These are phyloP conservation scores for Dipus sagitta DNA, from an alignment of 2,797 vertebrate species.

Conservation along the genomic window DNA sequence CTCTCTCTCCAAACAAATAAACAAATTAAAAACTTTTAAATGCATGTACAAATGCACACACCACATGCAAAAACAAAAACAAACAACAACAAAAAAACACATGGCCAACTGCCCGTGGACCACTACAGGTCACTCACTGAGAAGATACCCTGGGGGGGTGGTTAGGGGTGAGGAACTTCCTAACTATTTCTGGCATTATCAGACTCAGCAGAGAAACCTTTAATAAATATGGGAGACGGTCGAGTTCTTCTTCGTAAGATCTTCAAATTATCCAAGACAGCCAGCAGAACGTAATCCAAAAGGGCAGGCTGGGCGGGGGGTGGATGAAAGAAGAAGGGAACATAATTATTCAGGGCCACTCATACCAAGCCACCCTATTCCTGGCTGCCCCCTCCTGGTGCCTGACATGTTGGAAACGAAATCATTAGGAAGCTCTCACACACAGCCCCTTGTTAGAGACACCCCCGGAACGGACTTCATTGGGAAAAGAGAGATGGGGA, in stretches of 20 bases:
- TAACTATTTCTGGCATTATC: slow-evolving; percentile 86
- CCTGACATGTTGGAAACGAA: slow-evolving; percentile 74
- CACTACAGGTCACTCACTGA: not conserved
- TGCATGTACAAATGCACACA: too few relatives aligned
- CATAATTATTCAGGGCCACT: slow-evolving; percentile 77
- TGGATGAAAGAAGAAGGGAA: slow-evolving; percentile 39
- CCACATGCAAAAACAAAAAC: too few relatives aligned
- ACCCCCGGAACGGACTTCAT: slow-evolving; percentile 63
- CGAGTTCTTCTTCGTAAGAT: slow-evolving; percentile 50
- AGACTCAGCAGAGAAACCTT: slow-evolving; percentile 81
- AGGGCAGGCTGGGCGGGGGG: slow-evolving; percentile 1
- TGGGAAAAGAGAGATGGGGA: slow-evolving; percentile 58
- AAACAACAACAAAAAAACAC: too few relatives aligned
- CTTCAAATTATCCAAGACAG: slow-evolving; percentile 72
- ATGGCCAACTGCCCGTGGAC: not conserved
- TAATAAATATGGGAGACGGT: slow-evolving; percentile 78
- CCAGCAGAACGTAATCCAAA: slow-evolving; percentile 11
- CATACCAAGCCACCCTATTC: not conserved
- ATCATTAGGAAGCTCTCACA: slow-evolving; percentile 67
- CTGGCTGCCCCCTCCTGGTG: slow-evolving; percentile 67
- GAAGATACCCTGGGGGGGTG: not conserved
- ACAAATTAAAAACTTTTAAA: too few relatives aligned
- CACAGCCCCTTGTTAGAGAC: slow-evolving; percentile 69
- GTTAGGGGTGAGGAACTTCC: slow-evolving; percentile 61
- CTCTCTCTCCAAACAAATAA: too few relatives aligned